Conservation (phyloP, 2,113 vertebrate species). For the Psittacula cyanocephala region DNA sequence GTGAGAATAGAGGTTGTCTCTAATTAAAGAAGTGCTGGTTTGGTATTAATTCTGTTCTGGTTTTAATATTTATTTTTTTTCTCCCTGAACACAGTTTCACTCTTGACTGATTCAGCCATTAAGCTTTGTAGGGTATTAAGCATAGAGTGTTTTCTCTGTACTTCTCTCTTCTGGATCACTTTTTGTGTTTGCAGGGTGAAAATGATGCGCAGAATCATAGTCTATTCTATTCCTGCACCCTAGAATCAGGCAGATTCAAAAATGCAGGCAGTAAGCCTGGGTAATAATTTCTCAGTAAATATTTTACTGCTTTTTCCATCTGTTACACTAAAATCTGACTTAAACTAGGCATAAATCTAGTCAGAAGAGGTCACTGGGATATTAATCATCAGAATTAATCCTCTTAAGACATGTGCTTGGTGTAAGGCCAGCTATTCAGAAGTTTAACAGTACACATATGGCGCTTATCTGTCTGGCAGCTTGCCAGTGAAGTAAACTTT, state of each 20-base stretch:
- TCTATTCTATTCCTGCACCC: neutral
- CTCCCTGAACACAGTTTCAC: neutral
- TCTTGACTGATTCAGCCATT: neutral
- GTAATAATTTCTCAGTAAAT: conserved; percentile 26
- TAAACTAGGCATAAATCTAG: conserved; percentile 16
- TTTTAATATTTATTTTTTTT: neutral
- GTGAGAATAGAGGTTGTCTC: neutral
- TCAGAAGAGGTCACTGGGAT: conserved; percentile 26
- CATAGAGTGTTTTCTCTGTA: neutral
- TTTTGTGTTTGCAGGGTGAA: neutral
- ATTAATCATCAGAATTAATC: conserved; percentile 16
- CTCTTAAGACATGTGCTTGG: conserved; percentile 24
- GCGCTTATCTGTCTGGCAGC: conserved; percentile 11
- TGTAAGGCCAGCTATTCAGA: conserved; percentile 20
- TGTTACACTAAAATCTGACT: conserved; percentile 25
- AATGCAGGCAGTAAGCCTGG: neutral
- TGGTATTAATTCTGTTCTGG: neutral
- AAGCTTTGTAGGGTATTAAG: neutral
- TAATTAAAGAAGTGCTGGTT: neutral
- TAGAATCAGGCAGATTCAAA: neutral
- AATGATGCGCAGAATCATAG: neutral
- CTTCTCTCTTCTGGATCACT: neutral
- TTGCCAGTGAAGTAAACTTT: neutral
- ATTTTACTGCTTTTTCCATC: conserved; percentile 36
- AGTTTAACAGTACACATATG: neutral